Evolutionary conservation across 2,113 vertebrate genomes (phyloP), one percentile per base, ranked within the genome.

Genomic region (Ochotona curzoniae): DNA sequence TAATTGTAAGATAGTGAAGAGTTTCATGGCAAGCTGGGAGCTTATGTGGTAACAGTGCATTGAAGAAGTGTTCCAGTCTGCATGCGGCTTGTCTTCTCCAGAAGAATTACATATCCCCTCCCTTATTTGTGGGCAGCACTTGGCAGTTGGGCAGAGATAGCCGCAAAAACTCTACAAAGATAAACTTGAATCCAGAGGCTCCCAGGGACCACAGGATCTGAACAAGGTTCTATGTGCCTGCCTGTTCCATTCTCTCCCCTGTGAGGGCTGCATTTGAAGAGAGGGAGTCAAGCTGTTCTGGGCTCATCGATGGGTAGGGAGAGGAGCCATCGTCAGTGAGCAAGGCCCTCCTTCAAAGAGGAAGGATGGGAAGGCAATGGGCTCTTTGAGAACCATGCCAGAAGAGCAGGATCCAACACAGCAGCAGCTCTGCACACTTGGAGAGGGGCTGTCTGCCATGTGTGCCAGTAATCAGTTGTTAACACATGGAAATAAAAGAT

Each of bases 401-500:
- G 49, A 73, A 86, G 82, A 95, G 78, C 73, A 61, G n/a, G 90
- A 76, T 74, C 89, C 81, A 54, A 49, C 78, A 15, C 7, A 30
- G 87, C 80, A 74, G 88, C 60, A 60, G 64, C 30, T 67, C 25
- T 79, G 26, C 83, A 86, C 47, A 25, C 30, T 47, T 28, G 21
- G 83, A 17, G 0, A 66, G 26, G 57, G 73, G 85, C 83, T 74
- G 88, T 89, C 92, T 90, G 38, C 81, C 1, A 9, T 94, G 32
- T n/a, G 17, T 4, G 7, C 81, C 54, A 61, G 78, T 91, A 93
- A 96, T 95, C 83, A 95, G 75, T 86, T 74, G 30, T 51, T 91
- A 94, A 84, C 82, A 97, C 57, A 80, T 25, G 89, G 70, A 89
- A 94, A 92, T 87, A 84, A 87, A 95, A 96, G 83, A 66, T 54